Conservation (phyloP, 2,797 vertebrate species). For the Ciconia nigra region DNA sequence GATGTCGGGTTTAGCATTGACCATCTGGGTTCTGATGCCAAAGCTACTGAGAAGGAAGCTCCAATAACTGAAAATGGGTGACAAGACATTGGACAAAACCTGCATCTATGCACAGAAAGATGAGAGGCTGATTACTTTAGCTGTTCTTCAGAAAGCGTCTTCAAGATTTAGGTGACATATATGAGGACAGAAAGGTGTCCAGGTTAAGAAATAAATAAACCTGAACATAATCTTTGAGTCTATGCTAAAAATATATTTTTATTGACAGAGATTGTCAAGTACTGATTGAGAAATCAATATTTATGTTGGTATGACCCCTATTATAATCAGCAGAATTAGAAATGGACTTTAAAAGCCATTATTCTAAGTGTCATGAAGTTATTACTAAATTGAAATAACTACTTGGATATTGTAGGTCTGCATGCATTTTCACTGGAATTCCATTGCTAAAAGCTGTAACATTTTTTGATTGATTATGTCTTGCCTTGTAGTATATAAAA, state of each 20-base stretch:
- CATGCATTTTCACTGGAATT: neutral
- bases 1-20: neutral
- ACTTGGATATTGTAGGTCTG: neutral
- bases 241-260: neutral
- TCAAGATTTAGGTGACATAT: neutral
- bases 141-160: neutral
- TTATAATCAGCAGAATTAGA: neutral
- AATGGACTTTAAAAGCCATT: rapidly evolving
- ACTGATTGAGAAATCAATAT: neutral
- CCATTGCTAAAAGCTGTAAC: neutral
- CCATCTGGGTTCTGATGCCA: neutral
- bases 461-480: neutral
- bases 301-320: neutral
- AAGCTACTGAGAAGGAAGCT: neutral
- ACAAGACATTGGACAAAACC: neutral
- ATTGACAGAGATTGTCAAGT: neutral
- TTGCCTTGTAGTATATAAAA: neutral
- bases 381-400: neutral
- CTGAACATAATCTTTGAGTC: neutral
- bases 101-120: neutral
- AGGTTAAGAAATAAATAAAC: neutral
- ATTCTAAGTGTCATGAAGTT: neutral
- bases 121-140: neutral
- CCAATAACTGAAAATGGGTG: neutral
- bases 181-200: neutral